phyloP scores from a whole-genome alignment of 1,140 invertebrate species.

The Danaus plexippus region DNA sequence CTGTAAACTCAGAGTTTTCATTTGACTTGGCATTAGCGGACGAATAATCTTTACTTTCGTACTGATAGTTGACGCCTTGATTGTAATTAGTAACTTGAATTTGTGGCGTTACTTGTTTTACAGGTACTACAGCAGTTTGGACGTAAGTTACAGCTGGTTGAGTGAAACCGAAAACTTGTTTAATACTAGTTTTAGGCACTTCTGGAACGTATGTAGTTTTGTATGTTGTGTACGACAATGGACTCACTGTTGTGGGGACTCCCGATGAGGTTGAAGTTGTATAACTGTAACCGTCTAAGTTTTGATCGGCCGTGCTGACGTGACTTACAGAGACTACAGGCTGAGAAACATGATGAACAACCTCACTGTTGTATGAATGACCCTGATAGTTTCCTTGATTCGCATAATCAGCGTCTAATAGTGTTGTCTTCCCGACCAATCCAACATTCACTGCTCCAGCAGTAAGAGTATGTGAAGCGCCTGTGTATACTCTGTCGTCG shows the following conservation, averaged over 20 bases:
- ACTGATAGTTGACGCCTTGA: conserved; percentile 40
- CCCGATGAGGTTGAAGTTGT: conserved; percentile 56
- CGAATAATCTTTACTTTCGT: conserved; percentile 30
- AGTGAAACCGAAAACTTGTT: conserved; percentile 59
- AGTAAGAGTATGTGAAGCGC: conserved; percentile 56
- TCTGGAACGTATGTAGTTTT: conserved; percentile 56
- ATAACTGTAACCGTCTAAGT: conserved; percentile 42
- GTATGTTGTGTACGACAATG: conserved; percentile 52
- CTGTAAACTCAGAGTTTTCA: conserved; percentile 31
- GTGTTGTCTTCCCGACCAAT: conserved; percentile 65
- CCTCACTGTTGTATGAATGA: conserved; percentile 15
- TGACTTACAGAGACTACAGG: conserved; percentile 52
- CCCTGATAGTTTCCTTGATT: conserved; percentile 36
- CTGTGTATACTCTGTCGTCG: conserved; percentile 43
- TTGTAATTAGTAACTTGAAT: conserved; percentile 37
- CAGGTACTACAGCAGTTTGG: conserved; percentile 47
- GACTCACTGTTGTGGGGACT: conserved; percentile 53
- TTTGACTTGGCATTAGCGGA: conserved; percentile 19
- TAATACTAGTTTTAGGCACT: conserved; percentile 52
- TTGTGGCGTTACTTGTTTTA: conserved; percentile 36
- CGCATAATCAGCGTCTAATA: conserved; percentile 49
- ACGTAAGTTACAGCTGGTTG: conserved; percentile 58
- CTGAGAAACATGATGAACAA: conserved; percentile 38
- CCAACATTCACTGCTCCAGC: conserved; percentile 66
- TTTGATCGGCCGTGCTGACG: conserved; percentile 41